Evolutionary conservation across 2,797 vertebrate species (phyloP).

Genomic region (Hafferia zeledoni): DNA sequence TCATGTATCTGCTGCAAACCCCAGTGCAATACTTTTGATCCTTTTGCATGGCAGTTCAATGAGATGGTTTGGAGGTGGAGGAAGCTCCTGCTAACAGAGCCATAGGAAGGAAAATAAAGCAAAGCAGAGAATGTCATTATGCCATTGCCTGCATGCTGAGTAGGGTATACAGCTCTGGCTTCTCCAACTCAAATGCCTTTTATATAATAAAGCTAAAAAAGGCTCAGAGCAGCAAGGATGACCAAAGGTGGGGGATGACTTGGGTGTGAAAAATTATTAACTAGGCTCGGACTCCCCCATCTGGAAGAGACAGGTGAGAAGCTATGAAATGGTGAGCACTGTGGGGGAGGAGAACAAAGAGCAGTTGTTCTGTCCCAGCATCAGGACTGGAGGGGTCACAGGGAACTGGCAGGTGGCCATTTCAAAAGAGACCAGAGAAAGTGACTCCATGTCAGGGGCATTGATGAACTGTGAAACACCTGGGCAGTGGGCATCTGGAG

Average conservation of each 20-base stretch:
- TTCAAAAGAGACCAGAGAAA: neutral
- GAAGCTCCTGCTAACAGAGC: neutral
- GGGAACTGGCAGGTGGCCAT: rapidly evolving
- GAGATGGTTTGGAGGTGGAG: neutral
- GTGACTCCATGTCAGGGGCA: rapidly evolving
- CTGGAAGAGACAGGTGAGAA: neutral
- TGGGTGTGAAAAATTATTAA: neutral
- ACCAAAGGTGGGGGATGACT: neutral
- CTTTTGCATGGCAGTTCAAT: neutral
- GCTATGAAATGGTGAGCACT: neutral
- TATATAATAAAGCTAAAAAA: neutral
- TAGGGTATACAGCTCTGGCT: neutral
- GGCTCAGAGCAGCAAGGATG: neutral
- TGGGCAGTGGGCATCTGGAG: neutral
- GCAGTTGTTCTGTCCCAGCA: no score
- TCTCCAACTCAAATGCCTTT: neutral
- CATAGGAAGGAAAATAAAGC: neutral
- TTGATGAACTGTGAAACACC: neutral
- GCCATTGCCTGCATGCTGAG: neutral
- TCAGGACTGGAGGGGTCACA: no score
- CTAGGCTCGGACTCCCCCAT: neutral
- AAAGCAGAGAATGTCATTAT: neutral
- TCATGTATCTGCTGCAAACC: neutral
- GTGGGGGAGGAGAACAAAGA: no score
- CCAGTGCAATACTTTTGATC: neutral